Base-by-base conservation (phyloP, 2,888 invertebrate genomes). In the Antheraea yamamai region DNA sequence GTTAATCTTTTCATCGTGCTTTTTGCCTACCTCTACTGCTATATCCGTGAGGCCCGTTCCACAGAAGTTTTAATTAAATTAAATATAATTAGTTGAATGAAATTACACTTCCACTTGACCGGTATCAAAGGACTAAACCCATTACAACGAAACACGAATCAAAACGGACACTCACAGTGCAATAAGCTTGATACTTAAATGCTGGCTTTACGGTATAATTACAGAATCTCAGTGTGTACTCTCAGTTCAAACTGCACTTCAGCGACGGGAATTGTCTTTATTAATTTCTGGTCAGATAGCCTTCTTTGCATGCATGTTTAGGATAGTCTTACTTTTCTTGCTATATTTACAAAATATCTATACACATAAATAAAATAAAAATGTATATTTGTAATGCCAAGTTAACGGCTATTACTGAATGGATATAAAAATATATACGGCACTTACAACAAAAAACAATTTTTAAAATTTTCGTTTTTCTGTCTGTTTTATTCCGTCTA, bases 231-330 rank as follows among this genome's bases (percentile, higher is more conserved):
- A 76, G 79, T 79, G 80, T 76, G 77, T 77, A 72, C 76, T 77
- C 76, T 76, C 77, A 74, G 72, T 76, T 76, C 73, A 72, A 76
- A 76, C 70, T 73, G 55, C 74, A 73, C 73, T 73, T 71, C 73
- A 78, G 79, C 77, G 79, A 82, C 80, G 79, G 81, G 81, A 79
- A 82, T 83, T 81, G 82, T 82, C 83, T 83, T 81, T 80, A 77
- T 76, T 79, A 81, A 84, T 84, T 82, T 80, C 78, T 78, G 80
- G 83, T 81, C 77, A 78, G 74, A 75, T 74, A 78, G 75, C 76
- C 75, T 76, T 73, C 77, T 77, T 76, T 76, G 75, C 76, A 78
- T 78, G 47, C 72, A 30, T 68, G 16, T 68, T 68, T 70, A 39
- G n/a, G n/a, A 70, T 70, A 70, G 39, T 39, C 39, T 0, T 1